phyloP scores from a whole-genome alignment of 2,888 invertebrate genomes.

The Seira sanloemensis region DNA sequence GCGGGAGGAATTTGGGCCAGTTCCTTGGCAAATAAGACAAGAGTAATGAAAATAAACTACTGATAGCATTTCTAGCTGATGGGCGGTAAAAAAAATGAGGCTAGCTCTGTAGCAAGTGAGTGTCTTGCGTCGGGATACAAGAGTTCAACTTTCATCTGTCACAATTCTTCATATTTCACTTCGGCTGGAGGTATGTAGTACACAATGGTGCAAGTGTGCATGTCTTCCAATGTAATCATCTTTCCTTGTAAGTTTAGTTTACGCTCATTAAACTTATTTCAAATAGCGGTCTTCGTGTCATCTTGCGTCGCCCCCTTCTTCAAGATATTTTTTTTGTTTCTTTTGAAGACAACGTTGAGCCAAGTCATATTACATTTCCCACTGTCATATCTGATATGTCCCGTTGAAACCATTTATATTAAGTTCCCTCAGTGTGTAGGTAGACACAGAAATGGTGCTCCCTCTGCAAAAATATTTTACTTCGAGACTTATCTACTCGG shows the following conservation, averaged over 20 bases:
- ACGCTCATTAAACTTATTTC: not conserved
- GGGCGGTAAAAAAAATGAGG: no score
- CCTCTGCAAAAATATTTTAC: conserved; percentile 45
- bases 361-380: conserved; percentile 11
- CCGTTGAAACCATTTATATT: not conserved
- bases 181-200: not conserved
- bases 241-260: not conserved
- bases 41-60: not conserved
- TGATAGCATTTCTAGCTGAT: not conserved
- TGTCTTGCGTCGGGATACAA: no score
- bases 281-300: conserved; percentile 35
- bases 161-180: not conserved
- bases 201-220: not conserved
- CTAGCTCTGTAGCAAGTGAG: no score
- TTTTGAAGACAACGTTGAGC: not conserved
- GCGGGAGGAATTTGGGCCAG: not conserved
- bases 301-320: conserved; percentile 32
- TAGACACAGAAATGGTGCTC: conserved; percentile 2
- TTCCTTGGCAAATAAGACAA: not conserved
- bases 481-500: conserved; percentile 32
- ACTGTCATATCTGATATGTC: conserved; percentile 7
- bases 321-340: conserved; percentile 13
- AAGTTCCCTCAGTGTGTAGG: not conserved
- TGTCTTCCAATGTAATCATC: not conserved
- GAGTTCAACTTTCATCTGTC: not conserved